Evolutionary conservation across 2,888 invertebrate genomes (phyloP).

Genomic region (Mythimna vitellina): DNA sequence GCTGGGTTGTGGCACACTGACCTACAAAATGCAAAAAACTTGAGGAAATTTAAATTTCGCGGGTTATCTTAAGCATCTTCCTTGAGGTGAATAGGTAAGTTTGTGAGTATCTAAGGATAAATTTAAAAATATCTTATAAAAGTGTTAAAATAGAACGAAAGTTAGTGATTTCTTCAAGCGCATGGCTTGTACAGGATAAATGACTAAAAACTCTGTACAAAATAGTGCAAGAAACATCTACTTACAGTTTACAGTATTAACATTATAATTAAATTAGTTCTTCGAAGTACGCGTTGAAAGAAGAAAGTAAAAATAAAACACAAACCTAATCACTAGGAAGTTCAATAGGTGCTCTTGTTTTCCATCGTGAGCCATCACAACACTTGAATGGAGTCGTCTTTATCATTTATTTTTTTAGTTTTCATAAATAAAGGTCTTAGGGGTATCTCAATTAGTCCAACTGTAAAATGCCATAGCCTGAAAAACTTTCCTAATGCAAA

Average conservation of each 20-base stretch:
- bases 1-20: no score
- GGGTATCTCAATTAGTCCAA: not conserved
- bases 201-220: not conserved
- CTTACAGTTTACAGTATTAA: conserved; percentile 32
- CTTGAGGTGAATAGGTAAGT: no score
- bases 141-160: not conserved
- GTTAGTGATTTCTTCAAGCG: not conserved
- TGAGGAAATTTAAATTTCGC: no score
- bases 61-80: no score
- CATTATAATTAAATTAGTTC: conserved; percentile 46
- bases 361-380: conserved; percentile 73
- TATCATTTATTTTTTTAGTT: not conserved
- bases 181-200: not conserved
- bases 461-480: no score
- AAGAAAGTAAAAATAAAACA: conserved; percentile 71
- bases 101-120: no score
- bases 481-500: no score
- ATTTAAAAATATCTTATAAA: not conserved
- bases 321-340: conserved; percentile 82
- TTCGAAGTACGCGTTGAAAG: conserved; percentile 56
- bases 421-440: not conserved
- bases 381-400: conserved; percentile 65
- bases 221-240: not conserved
- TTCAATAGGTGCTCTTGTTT: conserved; percentile 78
- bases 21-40: no score